Base-by-base conservation (phyloP, 2,888 invertebrate genomes). In the Hirtodrosophila confusa region DNA sequence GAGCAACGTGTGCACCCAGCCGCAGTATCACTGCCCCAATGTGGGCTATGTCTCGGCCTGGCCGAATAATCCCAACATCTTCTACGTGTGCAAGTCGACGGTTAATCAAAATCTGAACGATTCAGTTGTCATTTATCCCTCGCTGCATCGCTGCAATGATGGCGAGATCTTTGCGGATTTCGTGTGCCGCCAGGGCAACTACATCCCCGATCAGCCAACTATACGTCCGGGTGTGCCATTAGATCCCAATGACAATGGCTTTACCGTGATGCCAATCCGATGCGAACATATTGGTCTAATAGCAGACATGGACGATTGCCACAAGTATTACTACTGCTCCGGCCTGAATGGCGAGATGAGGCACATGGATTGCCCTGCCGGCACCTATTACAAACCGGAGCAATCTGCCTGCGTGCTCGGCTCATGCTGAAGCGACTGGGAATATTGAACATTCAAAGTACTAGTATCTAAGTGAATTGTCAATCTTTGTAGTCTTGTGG, bases 41-140 rank as follows among this genome's bases (percentile, higher is more conserved):
- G 90, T 89, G 10, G 91, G 91, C 2, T 90, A 90, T 67, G 90
- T 89, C 33, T 83, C 82, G 0, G 67, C 90, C 8, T 91, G 91
- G 91, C 90, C 91, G 1, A 88, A 75, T 36, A 91, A 89, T 63
- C 73, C 84, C 3, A 91, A 91, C 60, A 88, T 91, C 10, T 91
- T 91, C 69, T 91, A 91, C 36, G 91, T 91, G 3, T 91, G 91
- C 77, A 91, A 90, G 50, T 90, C 91, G 11, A 89, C 89, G 11
- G 87, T 89, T 4, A 90, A 89, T 60, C 87, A 89, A 17, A 90
- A 89, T 64, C 74, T 88, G n/a, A 86, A 88, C 41, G 86, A 89
- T 41, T 69, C 83, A 0, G 62, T 86, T 2, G 82, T 90, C 4
- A 79, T 91, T 10, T 91, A 91, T 80, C 91, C 91, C 3, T 89